These are phyloP conservation scores for Drosophila nasuta DNA, from an alignment of 1,140 invertebrate genomes.

Conservation along the genomic window DNA sequence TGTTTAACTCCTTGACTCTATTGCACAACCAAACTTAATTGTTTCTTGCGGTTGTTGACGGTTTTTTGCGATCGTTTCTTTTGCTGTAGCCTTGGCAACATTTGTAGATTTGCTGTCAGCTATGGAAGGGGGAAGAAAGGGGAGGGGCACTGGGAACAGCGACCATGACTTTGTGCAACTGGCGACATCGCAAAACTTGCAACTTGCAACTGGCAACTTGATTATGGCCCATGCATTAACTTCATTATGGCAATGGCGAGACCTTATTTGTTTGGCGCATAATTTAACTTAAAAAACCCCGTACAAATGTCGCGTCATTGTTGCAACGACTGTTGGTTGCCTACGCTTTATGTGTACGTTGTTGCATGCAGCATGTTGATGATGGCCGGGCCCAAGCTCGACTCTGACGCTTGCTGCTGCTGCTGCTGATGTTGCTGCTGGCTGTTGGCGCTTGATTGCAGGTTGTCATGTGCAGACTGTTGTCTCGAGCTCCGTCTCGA, in stretches of 20 bases:
- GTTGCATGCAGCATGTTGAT: conserved; percentile 50
- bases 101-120: conserved; percentile 18
- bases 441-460: conserved; percentile 74
- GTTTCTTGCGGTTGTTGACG: conserved; percentile 61
- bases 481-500: conserved; percentile 3
- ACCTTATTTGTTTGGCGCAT: conserved; percentile 76
- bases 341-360: conserved; percentile 17
- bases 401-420: conserved; percentile 25
- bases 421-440: conserved; percentile 17
- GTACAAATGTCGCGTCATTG: conserved; percentile 66
- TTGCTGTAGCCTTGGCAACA: conserved; percentile 25
- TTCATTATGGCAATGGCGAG: conserved; percentile 68
- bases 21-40: conserved; percentile 55
- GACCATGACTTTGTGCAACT: conserved; percentile 70
- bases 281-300: conserved; percentile 71
- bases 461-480: conserved; percentile 65
- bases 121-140: background rate
- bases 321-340: conserved; percentile 52
- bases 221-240: conserved; percentile 57
- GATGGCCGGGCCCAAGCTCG: conserved; percentile 30
- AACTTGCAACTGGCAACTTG: conserved; percentile 54
- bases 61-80: conserved; percentile 40
- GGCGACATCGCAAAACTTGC: conserved; percentile 50
- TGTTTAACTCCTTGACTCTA: conserved; percentile 15
- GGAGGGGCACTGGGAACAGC: conserved; percentile 18